These are phyloP conservation scores for Drosophila pseudoananassae DNA, from an alignment of 1,140 invertebrate genomes.

Conservation along the genomic window DNA sequence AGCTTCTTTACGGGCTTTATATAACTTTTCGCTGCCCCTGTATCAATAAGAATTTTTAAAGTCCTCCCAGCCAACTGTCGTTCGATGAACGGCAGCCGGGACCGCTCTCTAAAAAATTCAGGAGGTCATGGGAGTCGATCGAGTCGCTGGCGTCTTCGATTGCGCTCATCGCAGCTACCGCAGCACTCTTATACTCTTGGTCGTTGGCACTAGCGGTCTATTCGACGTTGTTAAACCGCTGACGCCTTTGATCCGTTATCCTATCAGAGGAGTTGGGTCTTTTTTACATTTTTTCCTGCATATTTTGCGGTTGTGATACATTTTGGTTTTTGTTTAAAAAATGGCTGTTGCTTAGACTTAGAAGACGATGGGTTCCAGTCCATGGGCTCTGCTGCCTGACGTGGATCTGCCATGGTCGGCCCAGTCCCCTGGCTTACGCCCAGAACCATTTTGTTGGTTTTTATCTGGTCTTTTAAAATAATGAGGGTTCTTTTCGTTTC, in stretches of 20 bases:
- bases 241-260: background rate
- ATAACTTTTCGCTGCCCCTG: no score
- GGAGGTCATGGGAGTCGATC: background rate
- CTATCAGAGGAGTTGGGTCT: slow-evolving; percentile 1
- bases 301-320: background rate
- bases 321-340: background rate
- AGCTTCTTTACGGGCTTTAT: no score
- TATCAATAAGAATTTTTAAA: no score
- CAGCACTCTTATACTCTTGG: background rate
- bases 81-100: background rate
- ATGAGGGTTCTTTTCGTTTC: no score
- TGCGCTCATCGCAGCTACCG: no score
- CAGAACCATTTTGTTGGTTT: no score
- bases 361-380: slow-evolving; percentile 3
- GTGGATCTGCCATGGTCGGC: no score
- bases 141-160: background rate
- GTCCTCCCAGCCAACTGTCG: background rate
- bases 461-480: no score
- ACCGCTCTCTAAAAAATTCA: background rate
- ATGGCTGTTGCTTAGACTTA: background rate
- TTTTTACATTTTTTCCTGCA: background rate
- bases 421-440: no score
- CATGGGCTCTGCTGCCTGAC: no score
- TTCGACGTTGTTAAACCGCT: background rate
- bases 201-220: background rate